Evolutionary conservation across 53 echinoderm and acorn worm species (phyloP), one percentile per base, ranked within the genome.

Genomic region (Zoroaster sp.): DNA sequence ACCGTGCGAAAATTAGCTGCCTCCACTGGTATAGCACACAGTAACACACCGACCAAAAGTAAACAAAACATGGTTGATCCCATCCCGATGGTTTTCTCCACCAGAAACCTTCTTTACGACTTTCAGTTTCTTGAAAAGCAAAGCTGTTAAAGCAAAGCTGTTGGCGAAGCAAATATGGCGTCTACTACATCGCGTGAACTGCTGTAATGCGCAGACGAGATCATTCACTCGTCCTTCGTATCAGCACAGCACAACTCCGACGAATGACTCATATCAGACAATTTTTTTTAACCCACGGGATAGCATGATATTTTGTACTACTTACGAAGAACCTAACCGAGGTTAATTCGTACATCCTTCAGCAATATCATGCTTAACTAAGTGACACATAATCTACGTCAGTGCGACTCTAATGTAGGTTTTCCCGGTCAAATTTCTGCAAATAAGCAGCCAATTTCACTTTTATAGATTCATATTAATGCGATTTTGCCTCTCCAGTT

Each of bases 301-400:
- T 37, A 21, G 55, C 14, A 23, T 59, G 63, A 25, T 59, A 59
- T 59, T 8, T 15, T 28, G 66, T 21, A 35, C 21, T 4, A 4
- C 30, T 83, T 18, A 43, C 9, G 30, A 28, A 41, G 47, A 69
- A 69, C 69, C 44, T 69, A 11, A 69, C 68, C 44, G 42, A 41
- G 17, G 44, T 69, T 83, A 83, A 83, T 83, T 83, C 83, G 83
- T 41, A 83, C 83, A 83, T 83, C 83, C 83, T 68, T 69, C 83
- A 69, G 42, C 13, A 68, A 31, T 17, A 69, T 35, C 69, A 47
- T 30, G 67, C 42, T 83, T 28, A 59, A 46, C 21, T 69, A 41
- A 43, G 39, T 69, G 83, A 68, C 83, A 83, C 42, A 83, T 23
- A 63, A n/a, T 35, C 43, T 45, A 83, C 83, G 83, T 83, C 83